Base-by-base conservation (phyloP, 2,797 vertebrate species). In the Masticophis lateralis region DNA sequence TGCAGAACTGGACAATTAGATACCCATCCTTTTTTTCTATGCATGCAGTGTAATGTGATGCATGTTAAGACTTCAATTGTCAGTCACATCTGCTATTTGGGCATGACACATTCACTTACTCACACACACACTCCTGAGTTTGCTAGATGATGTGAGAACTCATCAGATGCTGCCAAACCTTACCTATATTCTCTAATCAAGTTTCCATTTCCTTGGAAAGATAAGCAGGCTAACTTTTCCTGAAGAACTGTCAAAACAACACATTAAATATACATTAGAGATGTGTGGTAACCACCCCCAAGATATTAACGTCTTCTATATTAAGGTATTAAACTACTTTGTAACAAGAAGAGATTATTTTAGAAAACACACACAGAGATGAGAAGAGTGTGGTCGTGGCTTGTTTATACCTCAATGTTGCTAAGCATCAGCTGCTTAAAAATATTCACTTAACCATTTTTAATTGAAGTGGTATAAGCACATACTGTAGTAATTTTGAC, bases 381-480 rank as follows among this genome's bases (percentile, higher is more conserved):
- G 22, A n/a, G 27, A 92, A 5, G 87, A 60, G 55, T 57, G 43
- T 95, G 53, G 43, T 57, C 0, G 0, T 4, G 51, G 3, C 22
- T 91, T 83, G 86, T 74, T 87, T 88, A 93, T 12, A 88, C 88
- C 61, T 89, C 83, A 88, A 92, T 63, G 92, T 93, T 91, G 92
- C 87, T n/a, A 91, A 93, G 69, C 92, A 91, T 61, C 93, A 63
- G 93, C 37, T 88, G 86, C 79, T 92, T 59, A 4, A 91, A 91
- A 22, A 83, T 60, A 63, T 87, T 63, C 43, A 61, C 88, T 27
- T 92, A 74, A 20, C 20, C n/a, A 56, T 25, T 56, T 43, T 27
- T 66, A 13, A 56, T 74, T 56, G 69, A n/a, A 93, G 89, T 94
- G 69, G 92, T 92, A 89, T 90, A 51, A 91, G 87, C 1, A 10